These are phyloP conservation scores for Cosmia trapezina DNA, from an alignment of 2,888 invertebrate species.

Conservation along the genomic window DNA sequence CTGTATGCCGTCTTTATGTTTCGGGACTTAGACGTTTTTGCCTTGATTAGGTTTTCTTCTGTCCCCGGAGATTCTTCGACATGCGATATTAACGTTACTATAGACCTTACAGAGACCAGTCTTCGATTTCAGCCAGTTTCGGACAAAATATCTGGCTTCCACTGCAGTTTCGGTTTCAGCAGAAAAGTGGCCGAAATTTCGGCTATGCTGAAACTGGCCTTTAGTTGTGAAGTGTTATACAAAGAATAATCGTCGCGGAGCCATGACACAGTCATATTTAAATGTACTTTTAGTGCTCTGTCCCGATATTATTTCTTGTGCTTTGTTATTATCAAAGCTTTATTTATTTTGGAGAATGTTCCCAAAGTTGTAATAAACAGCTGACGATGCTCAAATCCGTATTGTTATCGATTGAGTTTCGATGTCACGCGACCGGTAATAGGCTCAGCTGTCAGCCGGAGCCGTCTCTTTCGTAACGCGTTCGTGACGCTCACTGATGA, in stretches of 20 bases:
- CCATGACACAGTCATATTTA: not conserved
- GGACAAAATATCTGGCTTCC: too few relatives aligned
- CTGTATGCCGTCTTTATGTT: constrained; percentile 6
- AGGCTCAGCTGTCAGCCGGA: constrained; percentile 40
- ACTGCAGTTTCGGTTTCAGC: not conserved
- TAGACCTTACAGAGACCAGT: not conserved
- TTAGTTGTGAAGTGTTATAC: not conserved
- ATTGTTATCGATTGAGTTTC: constrained; percentile 44
- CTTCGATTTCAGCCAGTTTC: not conserved
- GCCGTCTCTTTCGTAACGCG: constrained; percentile 14
- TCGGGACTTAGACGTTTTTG: constrained; percentile 38
- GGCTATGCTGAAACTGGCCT: not conserved
- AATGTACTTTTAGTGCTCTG: not conserved
- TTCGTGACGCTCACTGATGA: constrained; percentile 21
- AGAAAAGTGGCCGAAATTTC: not conserved
- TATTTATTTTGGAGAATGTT: not conserved
- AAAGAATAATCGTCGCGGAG: not conserved
- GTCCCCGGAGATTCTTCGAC: constrained; percentile 36
- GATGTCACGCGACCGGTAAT: constrained; percentile 51
- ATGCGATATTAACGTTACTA: constrained; percentile 26
- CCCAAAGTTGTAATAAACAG: constrained; percentile 4
- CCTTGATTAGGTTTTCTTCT: constrained; percentile 42
- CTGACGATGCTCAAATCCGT: constrained; percentile 39
- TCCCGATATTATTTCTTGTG: not conserved
- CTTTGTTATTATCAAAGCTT: not conserved